Evolutionary conservation across 2,888 invertebrate genomes (phyloP).

Genomic region (Teinopalpus imperialis): DNA sequence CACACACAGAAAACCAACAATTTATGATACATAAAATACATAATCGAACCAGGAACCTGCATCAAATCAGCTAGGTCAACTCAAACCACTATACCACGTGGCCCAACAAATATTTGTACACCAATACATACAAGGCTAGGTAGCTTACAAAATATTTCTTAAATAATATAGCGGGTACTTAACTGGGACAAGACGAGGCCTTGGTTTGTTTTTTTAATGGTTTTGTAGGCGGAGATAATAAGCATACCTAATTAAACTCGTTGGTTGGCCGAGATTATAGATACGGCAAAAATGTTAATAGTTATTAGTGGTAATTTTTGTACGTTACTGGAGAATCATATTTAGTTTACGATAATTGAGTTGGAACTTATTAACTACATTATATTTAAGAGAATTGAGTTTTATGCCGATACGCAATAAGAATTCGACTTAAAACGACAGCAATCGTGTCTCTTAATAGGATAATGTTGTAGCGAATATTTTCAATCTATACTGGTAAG

Average conservation of each 20-base stretch:
- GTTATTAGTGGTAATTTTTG: conserved; percentile 12
- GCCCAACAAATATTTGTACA: no score
- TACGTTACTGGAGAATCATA: conserved; percentile 9
- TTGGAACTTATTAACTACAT: conserved; percentile 9
- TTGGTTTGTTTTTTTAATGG: conserved; percentile 13
- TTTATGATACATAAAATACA: no score
- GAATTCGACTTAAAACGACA: not conserved
- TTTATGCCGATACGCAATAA: conserved; percentile 4
- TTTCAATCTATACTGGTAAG: no score
- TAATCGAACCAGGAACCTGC: no score
- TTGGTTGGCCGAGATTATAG: conserved; percentile 9
- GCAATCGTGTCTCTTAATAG: conserved; percentile 5
- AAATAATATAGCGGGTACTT: conserved; percentile 11
- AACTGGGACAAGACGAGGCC: conserved; percentile 11
- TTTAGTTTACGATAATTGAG: conserved; percentile 10
- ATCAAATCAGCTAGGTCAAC: no score
- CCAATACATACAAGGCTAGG: no score
- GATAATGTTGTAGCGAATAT: no score
- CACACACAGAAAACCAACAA: no score
- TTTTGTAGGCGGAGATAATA: conserved; percentile 19
- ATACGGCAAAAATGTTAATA: conserved; percentile 14
- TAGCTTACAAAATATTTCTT: conserved; percentile 11
- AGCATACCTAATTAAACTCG: conserved; percentile 15
- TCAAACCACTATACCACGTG: no score
- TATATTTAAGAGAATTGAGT: conserved; percentile 6